phyloP scores from a whole-genome alignment of 2,797 vertebrate genomes.

The Hyperoplus lanceolatus region DNA sequence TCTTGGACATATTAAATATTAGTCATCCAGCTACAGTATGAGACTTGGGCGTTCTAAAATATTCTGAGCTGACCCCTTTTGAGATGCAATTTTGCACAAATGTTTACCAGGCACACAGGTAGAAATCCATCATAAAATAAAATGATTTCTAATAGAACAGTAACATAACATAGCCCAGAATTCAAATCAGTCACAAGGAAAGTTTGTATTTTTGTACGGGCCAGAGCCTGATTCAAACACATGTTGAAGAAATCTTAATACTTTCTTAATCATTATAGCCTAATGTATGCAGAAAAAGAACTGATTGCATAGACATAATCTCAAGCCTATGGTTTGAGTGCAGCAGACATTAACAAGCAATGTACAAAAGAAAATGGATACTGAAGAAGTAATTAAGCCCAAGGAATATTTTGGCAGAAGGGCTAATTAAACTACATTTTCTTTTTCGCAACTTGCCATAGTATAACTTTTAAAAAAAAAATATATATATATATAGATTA shows the following conservation, averaged over 20 bases:
- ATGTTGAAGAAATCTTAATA: background rate
- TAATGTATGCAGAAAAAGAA: background rate
- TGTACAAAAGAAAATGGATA: background rate
- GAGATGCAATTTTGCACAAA: no score
- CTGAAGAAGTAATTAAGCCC: background rate
- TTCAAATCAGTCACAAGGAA: background rate
- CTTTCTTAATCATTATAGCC: background rate
- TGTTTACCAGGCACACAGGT: constrained; percentile 7
- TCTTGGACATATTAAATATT: background rate
- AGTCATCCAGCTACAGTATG: no score
- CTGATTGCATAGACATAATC: no score
- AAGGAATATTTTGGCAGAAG: background rate
- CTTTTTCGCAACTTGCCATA: background rate
- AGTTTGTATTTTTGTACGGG: background rate
- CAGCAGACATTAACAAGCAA: background rate
- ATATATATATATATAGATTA: background rate
- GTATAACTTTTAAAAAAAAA: background rate
- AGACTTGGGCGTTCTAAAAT: no score
- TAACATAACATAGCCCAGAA: background rate
- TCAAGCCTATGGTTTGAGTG: no score
- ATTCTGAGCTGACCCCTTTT: no score
- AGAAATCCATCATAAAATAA: constrained; percentile 24
- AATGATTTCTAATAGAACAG: constrained; percentile 1
- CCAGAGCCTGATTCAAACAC: background rate
- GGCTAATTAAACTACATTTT: background rate